phyloP scores from a whole-genome alignment of 2,888 invertebrate genomes.

The Athalia cordata region DNA sequence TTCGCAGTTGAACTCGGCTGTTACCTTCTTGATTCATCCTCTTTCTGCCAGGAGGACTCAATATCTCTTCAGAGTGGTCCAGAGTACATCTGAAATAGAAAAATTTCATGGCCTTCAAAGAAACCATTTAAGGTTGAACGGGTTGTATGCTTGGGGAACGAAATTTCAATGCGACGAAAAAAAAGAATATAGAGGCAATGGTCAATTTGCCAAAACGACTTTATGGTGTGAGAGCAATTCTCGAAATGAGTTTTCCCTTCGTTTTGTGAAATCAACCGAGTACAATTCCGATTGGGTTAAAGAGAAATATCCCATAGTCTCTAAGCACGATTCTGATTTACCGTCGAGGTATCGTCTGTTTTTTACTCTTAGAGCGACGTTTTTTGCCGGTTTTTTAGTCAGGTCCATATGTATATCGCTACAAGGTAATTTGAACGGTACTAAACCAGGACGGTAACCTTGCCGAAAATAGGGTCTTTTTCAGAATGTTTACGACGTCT shows the following conservation, averaged over 20 bases:
- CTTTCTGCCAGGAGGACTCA: conserved; percentile 4
- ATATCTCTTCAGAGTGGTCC: conserved; percentile 35
- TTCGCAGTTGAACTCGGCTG: conserved; percentile 8
- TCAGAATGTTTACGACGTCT: conserved; percentile 1
- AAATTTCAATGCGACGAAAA: neutral
- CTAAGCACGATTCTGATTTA: neutral
- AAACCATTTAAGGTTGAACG: no score
- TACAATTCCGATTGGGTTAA: neutral
- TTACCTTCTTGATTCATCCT: conserved; percentile 17
- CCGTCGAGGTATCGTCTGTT: neutral
- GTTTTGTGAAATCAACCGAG: neutral
- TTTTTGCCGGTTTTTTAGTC: neutral
- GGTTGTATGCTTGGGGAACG: no score
- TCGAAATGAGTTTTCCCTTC: neutral
- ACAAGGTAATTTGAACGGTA: neutral
- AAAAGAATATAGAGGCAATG: neutral
- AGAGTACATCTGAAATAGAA: conserved; percentile 23
- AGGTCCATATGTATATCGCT: neutral
- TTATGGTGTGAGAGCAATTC: neutral
- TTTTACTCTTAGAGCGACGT: neutral
- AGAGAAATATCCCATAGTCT: neutral
- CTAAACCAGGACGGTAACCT: neutral
- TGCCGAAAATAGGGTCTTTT: conserved; percentile 15
- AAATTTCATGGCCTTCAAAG: neutral
- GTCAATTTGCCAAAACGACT: neutral